Evolutionary conservation across 2,113 vertebrate genomes (phyloP).

Genomic region (Coregonus clupeaformis): DNA sequence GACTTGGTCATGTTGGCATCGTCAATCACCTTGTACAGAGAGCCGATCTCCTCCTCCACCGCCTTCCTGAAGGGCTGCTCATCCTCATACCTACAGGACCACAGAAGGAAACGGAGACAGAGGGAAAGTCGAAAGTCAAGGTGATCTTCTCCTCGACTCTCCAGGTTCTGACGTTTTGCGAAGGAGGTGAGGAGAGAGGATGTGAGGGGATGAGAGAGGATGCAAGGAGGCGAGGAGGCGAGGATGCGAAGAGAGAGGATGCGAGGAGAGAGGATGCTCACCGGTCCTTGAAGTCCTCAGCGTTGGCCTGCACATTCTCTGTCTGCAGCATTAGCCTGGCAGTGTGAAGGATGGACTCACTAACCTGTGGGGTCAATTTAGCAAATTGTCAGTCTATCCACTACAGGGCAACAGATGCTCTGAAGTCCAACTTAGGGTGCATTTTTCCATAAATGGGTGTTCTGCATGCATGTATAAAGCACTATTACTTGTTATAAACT

Average conservation of each 20-base stretch:
- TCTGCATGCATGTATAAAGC: too few species aligned
- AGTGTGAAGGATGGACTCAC: constrained; percentile 87
- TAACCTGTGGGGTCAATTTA: constrained; percentile 73
- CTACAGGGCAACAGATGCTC: neutral
- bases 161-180: too few species aligned
- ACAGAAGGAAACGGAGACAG: neutral
- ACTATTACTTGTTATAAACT: too few species aligned
- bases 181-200: too few species aligned
- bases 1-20: constrained; percentile 84
- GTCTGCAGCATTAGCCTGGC: constrained; percentile 90
- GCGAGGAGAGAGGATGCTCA: constrained; percentile 4
- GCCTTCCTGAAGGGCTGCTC: constrained; percentile 88
- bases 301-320: constrained; percentile 87
- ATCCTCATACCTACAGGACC: constrained; percentile 81
- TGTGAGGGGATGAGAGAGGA: too few species aligned
- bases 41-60: constrained; percentile 90
- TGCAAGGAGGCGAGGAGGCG: too few species aligned
- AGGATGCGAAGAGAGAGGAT: neutral
- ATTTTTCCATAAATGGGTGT: too few species aligned
- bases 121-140: neutral
- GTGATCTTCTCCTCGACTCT: too few species aligned
- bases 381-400: neutral
- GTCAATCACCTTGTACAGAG: constrained; percentile 89
- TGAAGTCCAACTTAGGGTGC: neutral
- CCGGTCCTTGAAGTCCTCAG: constrained; percentile 91